These are phyloP conservation scores for Xerus inauris DNA, from an alignment of 2,113 vertebrate species.

Conservation along the genomic window DNA sequence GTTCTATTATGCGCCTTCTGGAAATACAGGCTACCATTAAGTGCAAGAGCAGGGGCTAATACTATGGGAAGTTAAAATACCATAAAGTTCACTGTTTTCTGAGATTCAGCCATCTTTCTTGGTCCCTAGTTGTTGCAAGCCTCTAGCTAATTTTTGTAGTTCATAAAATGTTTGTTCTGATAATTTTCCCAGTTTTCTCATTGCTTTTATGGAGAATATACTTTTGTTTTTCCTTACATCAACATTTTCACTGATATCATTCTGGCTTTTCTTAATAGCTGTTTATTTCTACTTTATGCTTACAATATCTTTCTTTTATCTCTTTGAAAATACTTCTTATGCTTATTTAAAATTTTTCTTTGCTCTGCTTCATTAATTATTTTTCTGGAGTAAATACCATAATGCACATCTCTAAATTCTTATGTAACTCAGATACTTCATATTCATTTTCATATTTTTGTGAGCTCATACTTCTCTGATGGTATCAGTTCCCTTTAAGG, in stretches of 20 bases:
- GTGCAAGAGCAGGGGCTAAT: neutral
- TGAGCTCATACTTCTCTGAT: neutral
- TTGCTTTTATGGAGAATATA: neutral
- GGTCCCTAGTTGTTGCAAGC: neutral
- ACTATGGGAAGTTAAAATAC: neutral
- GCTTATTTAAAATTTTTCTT: neutral
- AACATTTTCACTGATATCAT: neutral
- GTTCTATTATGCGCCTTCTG: neutral
- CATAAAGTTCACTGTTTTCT: neutral
- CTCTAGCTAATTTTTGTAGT: neutral
- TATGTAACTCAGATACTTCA: neutral
- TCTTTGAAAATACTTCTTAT: neutral
- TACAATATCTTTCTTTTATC: conserved; percentile 21
- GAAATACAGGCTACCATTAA: neutral
- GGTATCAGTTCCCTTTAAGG: neutral
- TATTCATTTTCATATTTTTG: neutral
- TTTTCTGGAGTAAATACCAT: neutral
- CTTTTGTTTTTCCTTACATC: neutral
- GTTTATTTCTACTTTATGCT: conserved; percentile 16
- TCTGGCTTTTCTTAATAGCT: neutral
- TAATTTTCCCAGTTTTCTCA: neutral
- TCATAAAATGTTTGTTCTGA: neutral
- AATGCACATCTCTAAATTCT: neutral
- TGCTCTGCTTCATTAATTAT: conserved; percentile 7
- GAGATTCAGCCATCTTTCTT: neutral